Percentiles rank a stretch among this genome's conserved stretches.
Evolutionary conservation across 2,888 invertebrate genomes (phyloP).

Genomic region (Eupithecia insigniata): DNA sequence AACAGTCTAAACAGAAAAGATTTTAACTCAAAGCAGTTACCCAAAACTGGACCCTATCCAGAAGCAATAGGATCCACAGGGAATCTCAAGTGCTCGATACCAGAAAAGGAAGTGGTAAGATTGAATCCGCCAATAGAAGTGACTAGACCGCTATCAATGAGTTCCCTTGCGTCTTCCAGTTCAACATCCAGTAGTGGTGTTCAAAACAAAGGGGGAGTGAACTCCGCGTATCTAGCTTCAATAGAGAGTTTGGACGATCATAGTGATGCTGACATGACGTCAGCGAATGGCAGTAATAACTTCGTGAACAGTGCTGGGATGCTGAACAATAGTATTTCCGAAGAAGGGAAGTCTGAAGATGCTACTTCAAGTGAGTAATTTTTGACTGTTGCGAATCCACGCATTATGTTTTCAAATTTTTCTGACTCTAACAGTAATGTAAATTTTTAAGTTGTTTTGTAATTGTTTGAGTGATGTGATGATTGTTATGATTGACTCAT

Average conservation of each 20-base stretch:
- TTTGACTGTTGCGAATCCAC: neutral
- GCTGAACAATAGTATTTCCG: conserved; percentile 64
- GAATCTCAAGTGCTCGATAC: conserved; percentile 69
- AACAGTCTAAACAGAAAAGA: conserved; percentile 77
- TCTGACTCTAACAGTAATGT: neutral
- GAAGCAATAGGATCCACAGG: conserved; percentile 75
- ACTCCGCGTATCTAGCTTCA: conserved; percentile 92
- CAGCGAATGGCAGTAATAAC: conserved; percentile 75
- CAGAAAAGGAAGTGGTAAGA: conserved; percentile 76
- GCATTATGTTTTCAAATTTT: neutral
- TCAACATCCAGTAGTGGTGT: conserved; percentile 86
- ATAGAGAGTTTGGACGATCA: conserved; percentile 94
- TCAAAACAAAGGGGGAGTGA: conserved; percentile 86
- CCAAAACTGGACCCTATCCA: conserved; percentile 71
- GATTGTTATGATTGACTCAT: conserved; percentile 2
- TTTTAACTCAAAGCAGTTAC: conserved; percentile 67
- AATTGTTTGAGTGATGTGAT: neutral
- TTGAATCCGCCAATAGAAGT: conserved; percentile 84
- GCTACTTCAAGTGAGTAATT: conserved; percentile 67
- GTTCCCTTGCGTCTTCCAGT: conserved; percentile 90
- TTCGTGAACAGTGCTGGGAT: conserved; percentile 74
- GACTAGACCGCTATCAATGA: conserved; percentile 88
- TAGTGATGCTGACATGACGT: conserved; percentile 87
- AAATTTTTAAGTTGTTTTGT: neutral
- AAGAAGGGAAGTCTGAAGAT: conserved; percentile 66